These are phyloP conservation scores for Drosophila mauritiana DNA, from an alignment of 1,140 invertebrate genomes.

Conservation along the genomic window DNA sequence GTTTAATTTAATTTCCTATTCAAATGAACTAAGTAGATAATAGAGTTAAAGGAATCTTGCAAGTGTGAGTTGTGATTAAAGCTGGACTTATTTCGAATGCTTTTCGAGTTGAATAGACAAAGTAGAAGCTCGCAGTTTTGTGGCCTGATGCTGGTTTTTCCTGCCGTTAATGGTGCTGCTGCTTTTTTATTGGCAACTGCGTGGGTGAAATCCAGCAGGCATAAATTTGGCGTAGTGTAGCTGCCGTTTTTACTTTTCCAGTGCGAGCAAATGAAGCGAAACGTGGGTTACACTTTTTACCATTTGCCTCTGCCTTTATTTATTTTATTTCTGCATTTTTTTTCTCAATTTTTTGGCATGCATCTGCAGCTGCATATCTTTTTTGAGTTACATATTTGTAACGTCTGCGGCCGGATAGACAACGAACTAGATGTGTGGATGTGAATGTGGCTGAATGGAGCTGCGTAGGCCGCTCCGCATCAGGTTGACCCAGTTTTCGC, in stretches of 20 bases:
- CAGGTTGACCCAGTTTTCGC: conserved; percentile 81
- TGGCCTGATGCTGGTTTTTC: neutral
- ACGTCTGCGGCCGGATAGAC: conserved; percentile 66
- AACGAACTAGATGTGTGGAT: conserved; percentile 7
- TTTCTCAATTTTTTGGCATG: conserved; percentile 45
- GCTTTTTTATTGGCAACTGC: conserved; percentile 38
- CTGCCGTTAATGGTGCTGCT: conserved; percentile 11
- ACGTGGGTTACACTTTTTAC: conserved; percentile 52
- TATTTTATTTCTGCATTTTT: conserved; percentile 39
- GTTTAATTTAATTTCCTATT: neutral
- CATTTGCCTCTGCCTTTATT: conserved; percentile 21
- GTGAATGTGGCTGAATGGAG: conserved; percentile 27
- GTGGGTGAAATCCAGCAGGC: conserved; percentile 79
- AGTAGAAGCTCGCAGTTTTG: too few species aligned
- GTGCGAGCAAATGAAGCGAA: conserved; percentile 67
- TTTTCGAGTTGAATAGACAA: conserved; percentile 21
- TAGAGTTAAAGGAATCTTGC: neutral
- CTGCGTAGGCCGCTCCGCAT: conserved; percentile 75
- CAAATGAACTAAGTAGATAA: neutral
- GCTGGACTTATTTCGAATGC: neutral
- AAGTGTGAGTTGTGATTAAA: neutral
- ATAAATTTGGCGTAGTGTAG: conserved; percentile 72
- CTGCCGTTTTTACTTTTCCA: conserved; percentile 78
- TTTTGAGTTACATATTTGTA: conserved; percentile 72
- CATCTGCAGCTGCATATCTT: conserved; percentile 74